These are phyloP conservation scores for Yponomeuta cagnagella DNA, from an alignment of 2,888 invertebrate genomes.

Conservation along the genomic window DNA sequence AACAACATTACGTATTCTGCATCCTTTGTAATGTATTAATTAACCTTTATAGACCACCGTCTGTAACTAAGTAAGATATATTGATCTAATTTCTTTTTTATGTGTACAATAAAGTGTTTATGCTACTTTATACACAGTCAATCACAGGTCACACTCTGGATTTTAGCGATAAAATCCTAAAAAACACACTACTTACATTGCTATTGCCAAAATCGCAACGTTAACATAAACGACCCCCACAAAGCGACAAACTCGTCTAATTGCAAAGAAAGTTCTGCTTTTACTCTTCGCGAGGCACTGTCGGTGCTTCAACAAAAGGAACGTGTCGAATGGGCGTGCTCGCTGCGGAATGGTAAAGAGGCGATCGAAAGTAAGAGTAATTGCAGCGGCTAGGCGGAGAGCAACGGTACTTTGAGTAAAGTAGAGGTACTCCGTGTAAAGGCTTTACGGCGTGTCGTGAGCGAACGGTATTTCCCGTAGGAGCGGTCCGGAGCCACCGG, in stretches of 20 bases:
- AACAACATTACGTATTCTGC: no score
- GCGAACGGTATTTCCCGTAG: conserved; percentile 53
- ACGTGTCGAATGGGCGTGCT: background rate
- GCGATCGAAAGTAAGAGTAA: conserved; percentile 66
- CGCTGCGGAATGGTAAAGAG: conserved; percentile 8
- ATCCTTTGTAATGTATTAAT: no score
- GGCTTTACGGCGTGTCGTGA: background rate
- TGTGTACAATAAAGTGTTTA: no score
- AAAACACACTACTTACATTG: background rate
- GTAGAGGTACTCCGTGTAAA: conserved; percentile 22
- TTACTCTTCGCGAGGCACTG: background rate
- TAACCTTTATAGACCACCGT: no score
- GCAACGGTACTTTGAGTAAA: conserved; percentile 23
- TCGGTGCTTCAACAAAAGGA: conserved; percentile 1
- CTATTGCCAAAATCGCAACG: background rate
- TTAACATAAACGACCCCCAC: background rate
- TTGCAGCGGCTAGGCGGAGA: conserved; percentile 36
- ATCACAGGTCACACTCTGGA: no score
- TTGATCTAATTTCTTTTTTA: no score
- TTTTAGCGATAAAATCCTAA: no score
- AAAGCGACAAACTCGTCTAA: conserved; percentile 1
- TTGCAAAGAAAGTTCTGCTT: conserved; percentile 11
- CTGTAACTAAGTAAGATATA: no score
- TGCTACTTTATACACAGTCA: no score
- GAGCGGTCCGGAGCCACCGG: conserved; percentile 24